Percentiles rank a stretch among this genome's conserved stretches.
These are phyloP conservation scores for Stenichneumon culpator DNA, from an alignment of 2,888 invertebrate species.

Conservation along the genomic window DNA sequence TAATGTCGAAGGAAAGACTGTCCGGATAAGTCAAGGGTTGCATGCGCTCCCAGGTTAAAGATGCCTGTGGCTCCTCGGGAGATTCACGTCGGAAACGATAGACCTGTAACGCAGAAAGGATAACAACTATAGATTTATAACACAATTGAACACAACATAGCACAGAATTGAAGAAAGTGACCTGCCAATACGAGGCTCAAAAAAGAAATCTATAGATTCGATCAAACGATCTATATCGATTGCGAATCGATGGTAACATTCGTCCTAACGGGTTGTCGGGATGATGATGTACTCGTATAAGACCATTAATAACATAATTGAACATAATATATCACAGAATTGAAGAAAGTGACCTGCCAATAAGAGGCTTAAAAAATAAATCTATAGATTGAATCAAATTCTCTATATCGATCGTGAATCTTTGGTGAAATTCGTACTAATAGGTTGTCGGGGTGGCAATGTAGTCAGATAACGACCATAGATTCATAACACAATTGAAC, in stretches of 20 bases:
- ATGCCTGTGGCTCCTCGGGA: constrained; percentile 52
- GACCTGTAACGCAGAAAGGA: not conserved
- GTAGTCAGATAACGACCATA: not conserved
- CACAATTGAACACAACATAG: not conserved
- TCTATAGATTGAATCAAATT: not conserved
- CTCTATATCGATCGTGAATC: not conserved
- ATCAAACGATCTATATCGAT: not conserved
- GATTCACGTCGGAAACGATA: constrained; percentile 58
- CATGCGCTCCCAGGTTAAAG: not conserved
- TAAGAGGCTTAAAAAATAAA: no score
- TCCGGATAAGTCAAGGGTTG: constrained; percentile 25
- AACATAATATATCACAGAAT: not conserved
- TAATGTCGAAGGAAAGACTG: constrained; percentile 54
- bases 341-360: no score
- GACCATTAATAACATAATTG: not conserved
- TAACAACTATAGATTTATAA: not conserved
- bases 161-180: not conserved
- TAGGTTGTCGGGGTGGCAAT: not conserved
- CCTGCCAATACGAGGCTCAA: no score
- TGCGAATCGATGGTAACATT: no score
- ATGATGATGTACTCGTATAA: no score
- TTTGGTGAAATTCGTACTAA: not conserved
- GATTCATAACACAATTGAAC: not conserved
- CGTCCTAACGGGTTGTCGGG: no score
- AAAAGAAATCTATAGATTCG: no score